These are phyloP conservation scores for Thunnus thynnus DNA, from an alignment of 2,113 vertebrate genomes.

Conservation along the genomic window DNA sequence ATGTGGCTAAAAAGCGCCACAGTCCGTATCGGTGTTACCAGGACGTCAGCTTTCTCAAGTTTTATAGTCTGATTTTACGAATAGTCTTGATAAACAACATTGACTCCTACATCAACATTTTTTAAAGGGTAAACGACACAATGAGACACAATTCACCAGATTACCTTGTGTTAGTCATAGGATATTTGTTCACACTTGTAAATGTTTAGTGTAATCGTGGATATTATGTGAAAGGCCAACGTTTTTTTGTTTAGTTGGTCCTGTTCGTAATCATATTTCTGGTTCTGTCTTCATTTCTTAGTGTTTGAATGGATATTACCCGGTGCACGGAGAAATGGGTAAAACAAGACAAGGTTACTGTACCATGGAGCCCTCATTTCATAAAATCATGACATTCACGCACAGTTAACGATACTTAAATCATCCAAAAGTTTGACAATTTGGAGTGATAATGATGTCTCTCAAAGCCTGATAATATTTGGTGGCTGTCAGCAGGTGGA, in stretches of 20 bases:
- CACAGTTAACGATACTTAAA: constrained; percentile 53
- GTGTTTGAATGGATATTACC: constrained; percentile 88
- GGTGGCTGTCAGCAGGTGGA: constrained; percentile 16
- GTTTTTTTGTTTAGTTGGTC: constrained; percentile 11
- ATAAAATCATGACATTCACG: constrained; percentile 75
- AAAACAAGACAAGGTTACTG: constrained; percentile 84
- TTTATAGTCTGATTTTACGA: background rate
- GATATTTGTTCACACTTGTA: background rate
- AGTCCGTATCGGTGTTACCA: background rate
- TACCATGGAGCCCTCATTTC: constrained; percentile 78
- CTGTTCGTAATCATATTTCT: constrained; percentile 76
- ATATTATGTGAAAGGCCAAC: constrained; percentile 30
- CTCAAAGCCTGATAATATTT: background rate
- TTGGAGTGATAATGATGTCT: constrained; percentile 11
- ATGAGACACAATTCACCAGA: background rate
- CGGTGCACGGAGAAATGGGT: constrained; percentile 88
- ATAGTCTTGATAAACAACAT: too few species aligned
- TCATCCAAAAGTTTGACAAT: constrained; percentile 30
- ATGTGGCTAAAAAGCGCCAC: too few species aligned
- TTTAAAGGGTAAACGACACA: background rate
- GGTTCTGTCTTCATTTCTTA: constrained; percentile 85
- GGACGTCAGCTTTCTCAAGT: background rate
- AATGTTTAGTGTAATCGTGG: background rate
- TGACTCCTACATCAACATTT: background rate
- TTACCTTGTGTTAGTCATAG: background rate